A percentile compares a stretch with the other conserved stretches of the same genome.
phyloP scores from a whole-genome alignment of 2,888 invertebrate species.

The Frankliniella fusca region DNA sequence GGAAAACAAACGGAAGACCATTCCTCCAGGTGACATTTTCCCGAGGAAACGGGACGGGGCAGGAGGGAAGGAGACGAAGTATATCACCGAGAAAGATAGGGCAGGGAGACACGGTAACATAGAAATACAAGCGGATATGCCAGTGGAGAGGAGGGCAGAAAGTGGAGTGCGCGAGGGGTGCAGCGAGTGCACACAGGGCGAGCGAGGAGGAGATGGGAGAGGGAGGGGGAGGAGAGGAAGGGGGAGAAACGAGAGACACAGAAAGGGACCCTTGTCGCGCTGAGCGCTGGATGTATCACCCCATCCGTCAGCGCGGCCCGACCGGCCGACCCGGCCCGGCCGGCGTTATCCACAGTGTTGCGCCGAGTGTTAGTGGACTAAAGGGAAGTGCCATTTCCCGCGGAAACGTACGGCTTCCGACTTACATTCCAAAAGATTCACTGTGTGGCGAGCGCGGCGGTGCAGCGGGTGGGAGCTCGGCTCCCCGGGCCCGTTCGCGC shows the following conservation, averaged over 20 bases:
- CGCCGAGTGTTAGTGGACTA: neutral
- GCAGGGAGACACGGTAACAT: neutral
- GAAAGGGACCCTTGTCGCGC: neutral
- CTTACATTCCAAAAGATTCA: neutral
- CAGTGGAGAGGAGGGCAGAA: neutral
- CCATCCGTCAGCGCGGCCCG: neutral
- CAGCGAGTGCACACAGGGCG: neutral
- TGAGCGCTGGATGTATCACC: neutral
- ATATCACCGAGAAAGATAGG: neutral
- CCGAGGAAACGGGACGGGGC: too few relatives aligned
- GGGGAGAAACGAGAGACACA: neutral
- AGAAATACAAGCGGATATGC: neutral
- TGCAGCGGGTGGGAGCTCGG: neutral
- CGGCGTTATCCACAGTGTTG: neutral
- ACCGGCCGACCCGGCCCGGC: neutral
- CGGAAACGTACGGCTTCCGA: conserved; percentile 5
- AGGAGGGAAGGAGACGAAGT: neutral
- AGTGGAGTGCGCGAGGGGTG: neutral
- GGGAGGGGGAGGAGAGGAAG: neutral
- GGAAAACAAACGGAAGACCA: too few relatives aligned
- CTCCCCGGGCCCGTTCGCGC: neutral
- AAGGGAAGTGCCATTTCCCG: neutral
- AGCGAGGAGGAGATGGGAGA: neutral
- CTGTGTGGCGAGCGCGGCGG: neutral
- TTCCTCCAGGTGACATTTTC: too few relatives aligned